A percentile compares a stretch with the other conserved stretches of the same genome.
phyloP scores from a whole-genome alignment of 2,113 vertebrate genomes.

The Cygnus buccinator region DNA sequence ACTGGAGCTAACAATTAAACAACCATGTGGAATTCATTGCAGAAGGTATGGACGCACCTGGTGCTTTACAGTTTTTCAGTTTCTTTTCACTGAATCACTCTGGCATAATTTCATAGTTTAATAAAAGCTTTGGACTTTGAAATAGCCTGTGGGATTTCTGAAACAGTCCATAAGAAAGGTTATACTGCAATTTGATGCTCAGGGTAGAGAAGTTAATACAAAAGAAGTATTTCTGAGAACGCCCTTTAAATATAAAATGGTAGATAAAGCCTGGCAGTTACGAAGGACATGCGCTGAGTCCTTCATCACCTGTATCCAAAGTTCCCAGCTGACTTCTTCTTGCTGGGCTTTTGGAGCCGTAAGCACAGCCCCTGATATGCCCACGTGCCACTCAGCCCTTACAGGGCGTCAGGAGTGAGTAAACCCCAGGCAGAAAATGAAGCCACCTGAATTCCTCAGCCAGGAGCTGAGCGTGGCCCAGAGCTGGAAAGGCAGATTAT shows the following conservation, averaged over 20 bases:
- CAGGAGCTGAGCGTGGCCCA: neutral
- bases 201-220: neutral
- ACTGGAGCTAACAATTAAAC: neutral
- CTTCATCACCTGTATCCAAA: neutral
- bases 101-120: neutral
- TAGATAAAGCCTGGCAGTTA: neutral
- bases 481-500: neutral
- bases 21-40: neutral
- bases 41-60: neutral
- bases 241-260: neutral
- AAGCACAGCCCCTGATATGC: neutral
- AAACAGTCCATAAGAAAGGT: neutral
- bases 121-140: neutral
- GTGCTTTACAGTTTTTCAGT: neutral
- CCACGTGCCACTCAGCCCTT: accelerated
- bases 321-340: neutral
- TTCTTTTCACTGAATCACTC: neutral
- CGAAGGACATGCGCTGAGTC: neutral
- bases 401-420: accelerated
- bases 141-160: neutral
- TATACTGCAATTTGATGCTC: neutral
- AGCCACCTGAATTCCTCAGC: neutral
- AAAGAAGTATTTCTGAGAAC: neutral
- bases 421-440: neutral
- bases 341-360: neutral